Base-by-base conservation (phyloP, 2,113 vertebrate species). In the Bungarus multicinctus region DNA sequence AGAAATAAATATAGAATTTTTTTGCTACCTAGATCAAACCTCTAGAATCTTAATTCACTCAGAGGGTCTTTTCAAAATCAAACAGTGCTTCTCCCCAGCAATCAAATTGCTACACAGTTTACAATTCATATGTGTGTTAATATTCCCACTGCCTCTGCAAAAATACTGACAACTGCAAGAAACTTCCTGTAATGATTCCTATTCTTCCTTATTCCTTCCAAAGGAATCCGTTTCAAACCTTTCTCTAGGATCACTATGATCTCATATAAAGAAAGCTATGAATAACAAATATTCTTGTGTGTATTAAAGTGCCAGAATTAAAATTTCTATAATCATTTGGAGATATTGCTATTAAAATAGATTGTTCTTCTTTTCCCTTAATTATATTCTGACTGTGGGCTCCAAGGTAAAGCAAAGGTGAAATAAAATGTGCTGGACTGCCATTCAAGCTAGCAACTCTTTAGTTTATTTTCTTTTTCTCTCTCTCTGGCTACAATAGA, bases 21-120 rank as follows among this genome's bases (percentile, higher is more conserved):
- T 47, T 2, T 0, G 0, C 22, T 1, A 1, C 0, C 0, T 55
- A 20, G 0, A 1, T 74, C 57, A 39, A 27, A 89, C 9, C 3
- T 50, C 30, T 1, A 27, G 58, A 52, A 69, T 50, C 22, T 25
- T 64, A 1, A 90, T 0, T 1, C 0, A 0, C 47, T 89, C 27
- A 69, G 60, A 12, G 30, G 27, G 53, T 27, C 92, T 90, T 85
- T 74, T 58, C 39, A 39, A 60, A 47, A 27, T 54, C 88, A 91
- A 34, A 12, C 57, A 47, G 16, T 11, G n/a, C 12, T 60, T 60
- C 25, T 34, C 57, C 27, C 23, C 27, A 39, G 47, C 52, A 85
- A 85, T 1, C 10, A 25, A 30, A 87, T 23, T 18, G 25, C 86
- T 87, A 87, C 11, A 52, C 85, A 87, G 52, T 87, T 43, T 87